Conservation (phyloP, 2,888 invertebrate species). For the Xanthorhoe spadicearia region DNA sequence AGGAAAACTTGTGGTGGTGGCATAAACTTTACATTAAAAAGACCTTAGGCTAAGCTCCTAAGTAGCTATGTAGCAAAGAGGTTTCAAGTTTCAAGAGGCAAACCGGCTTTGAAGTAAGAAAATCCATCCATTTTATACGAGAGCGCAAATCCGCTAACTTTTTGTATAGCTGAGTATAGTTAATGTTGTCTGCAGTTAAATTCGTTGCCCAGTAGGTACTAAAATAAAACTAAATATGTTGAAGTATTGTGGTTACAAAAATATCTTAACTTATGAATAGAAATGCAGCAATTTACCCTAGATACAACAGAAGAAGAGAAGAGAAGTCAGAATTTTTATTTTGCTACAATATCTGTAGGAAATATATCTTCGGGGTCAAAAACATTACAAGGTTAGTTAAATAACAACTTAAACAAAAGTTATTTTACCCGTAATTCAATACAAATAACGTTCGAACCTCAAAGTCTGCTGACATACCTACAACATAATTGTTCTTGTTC, state of each 20-base stretch:
- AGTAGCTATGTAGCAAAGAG: conserved; percentile 30
- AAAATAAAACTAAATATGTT: too few species aligned
- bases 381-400: too few species aligned
- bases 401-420: neutral
- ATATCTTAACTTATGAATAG: too few species aligned
- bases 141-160: conserved; percentile 12
- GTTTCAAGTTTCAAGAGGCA: conserved; percentile 32
- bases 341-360: too few species aligned
- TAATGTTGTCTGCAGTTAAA: too few species aligned
- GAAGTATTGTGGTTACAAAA: too few species aligned
- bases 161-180: neutral
- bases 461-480: neutral
- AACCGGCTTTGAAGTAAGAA: conserved; percentile 22
- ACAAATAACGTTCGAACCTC: neutral
- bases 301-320: too few species aligned
- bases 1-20: neutral
- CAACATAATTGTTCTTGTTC: neutral
- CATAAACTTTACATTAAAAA: conserved; percentile 15
- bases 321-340: too few species aligned
- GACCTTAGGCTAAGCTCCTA: conserved; percentile 6
- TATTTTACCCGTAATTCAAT: neutral
- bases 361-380: too few species aligned
- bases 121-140: conserved; percentile 23
- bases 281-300: too few species aligned
- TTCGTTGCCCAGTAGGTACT: too few species aligned